Evolutionary conservation across 2,888 invertebrate species (phyloP), one percentile per base, ranked within the genome.

Genomic region (Aricia artaxerxes): DNA sequence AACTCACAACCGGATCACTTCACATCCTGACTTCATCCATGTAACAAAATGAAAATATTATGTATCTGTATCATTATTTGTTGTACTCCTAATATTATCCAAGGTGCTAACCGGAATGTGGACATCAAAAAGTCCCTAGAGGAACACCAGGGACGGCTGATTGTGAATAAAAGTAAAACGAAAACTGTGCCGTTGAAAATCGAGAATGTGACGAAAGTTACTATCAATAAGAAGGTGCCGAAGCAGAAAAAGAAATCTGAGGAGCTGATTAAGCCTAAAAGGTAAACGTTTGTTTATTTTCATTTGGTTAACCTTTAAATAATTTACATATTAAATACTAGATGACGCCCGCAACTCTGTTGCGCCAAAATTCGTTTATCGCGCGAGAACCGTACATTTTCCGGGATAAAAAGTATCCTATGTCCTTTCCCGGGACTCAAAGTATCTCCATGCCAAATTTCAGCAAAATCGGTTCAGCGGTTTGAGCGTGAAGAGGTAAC

Each of bases 71-170:
- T 64, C 44, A 13, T 69, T 44, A 40, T 44, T 77, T 77, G 5
- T 49, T 49, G 6, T 78, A 24, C n/a, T 44, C 31, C 60, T 16
- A 78, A 11, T 53, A 57, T 73, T 44, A 80, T 78, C n/a, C 72
- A 78, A 11, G 53, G 61, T 11, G 83, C 82, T 78, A 80, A 79
- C 16, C 83, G 79, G 78, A 83, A 86, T 5, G 83, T 86, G n/a
- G 87, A 86, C n/a, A 89, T 91, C 38, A 89, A 88, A 82, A 92
- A 91, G 80, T 88, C 85, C 35, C 82, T 90, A 13, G 89, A 90
- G 81, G 88, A 89, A 81, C 88, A 89, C 73, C 90, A 92, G 80
- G 86, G 85, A 38, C 81, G 90, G 4, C 83, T 86, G 38, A 85
- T 86, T 61, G 83, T 84, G 49, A 87, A 85, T 69, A 89, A 87